Evolutionary conservation across 2,888 invertebrate genomes (phyloP).

Genomic region (Parthenolecanium corni): DNA sequence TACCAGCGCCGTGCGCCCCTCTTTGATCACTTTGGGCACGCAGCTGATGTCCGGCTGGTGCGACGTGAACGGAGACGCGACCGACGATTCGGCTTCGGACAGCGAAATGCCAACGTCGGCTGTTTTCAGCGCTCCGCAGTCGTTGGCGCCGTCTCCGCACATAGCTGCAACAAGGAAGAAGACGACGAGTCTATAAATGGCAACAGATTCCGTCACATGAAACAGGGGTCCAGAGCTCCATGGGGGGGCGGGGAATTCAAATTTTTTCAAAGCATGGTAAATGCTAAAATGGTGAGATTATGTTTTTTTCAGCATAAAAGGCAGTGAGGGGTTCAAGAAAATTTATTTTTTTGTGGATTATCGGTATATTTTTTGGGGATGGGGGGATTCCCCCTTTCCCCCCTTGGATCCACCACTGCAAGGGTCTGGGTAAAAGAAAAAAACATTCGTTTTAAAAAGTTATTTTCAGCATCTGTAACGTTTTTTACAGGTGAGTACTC

Average conservation of each 20-base stretch:
- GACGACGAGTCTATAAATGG: not conserved
- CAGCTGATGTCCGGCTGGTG: slow-evolving; percentile 68
- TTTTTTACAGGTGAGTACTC: no score
- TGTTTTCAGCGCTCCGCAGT: slow-evolving; percentile 78
- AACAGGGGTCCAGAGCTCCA: no score
- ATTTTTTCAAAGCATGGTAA: no score
- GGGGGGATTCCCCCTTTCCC: no score
- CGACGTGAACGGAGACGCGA: slow-evolving; percentile 83
- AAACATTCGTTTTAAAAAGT: no score
- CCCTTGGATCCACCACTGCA: no score
- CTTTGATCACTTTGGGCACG: slow-evolving; percentile 63
- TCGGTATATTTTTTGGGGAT: not conserved
- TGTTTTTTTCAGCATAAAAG: no score
- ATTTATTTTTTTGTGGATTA: no score
- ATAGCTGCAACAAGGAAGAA: slow-evolving; percentile 39
- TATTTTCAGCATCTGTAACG: no score
- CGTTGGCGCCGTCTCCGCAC: slow-evolving; percentile 70
- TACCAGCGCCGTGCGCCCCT: slow-evolving; percentile 76
- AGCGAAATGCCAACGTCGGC: slow-evolving; percentile 80
- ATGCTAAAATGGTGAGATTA: no score
- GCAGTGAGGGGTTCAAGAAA: no score
- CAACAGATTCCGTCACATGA: not conserved
- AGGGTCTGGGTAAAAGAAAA: not conserved
- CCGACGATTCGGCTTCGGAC: slow-evolving; percentile 77
- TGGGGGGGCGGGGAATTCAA: no score